Conservation (phyloP, 2,888 invertebrate genomes). For the Sphaerolaimus hirsutus region DNA sequence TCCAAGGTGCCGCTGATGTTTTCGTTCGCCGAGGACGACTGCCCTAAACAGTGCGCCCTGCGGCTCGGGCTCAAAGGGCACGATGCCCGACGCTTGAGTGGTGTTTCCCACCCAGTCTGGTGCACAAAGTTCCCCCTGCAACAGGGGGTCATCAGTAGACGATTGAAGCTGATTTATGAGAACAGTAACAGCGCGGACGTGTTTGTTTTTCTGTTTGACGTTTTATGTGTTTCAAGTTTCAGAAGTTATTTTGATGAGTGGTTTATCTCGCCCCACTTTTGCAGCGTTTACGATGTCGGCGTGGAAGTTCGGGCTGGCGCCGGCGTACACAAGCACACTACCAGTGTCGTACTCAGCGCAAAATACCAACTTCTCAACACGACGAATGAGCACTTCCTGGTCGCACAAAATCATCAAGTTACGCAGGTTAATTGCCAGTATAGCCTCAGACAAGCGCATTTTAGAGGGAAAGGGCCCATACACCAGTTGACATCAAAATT, state of each 20-base stretch:
- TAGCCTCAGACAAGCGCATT: too few relatives aligned
- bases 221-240: not conserved
- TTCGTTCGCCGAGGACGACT: slow-evolving; percentile 68
- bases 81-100: too few relatives aligned
- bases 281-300: slow-evolving; percentile 53
- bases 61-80: too few relatives aligned
- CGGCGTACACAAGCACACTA: slow-evolving; percentile 65
- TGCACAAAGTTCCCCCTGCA: slow-evolving; percentile 10
- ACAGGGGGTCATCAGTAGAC: slow-evolving; percentile 17
- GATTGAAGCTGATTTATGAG: slow-evolving; percentile 13
- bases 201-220: not conserved
- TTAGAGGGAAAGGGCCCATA: too few relatives aligned
- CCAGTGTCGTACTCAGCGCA: slow-evolving; percentile 71
- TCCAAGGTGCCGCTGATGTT: slow-evolving; percentile 76
- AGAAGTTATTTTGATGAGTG: not conserved
- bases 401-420: slow-evolving; percentile 56
- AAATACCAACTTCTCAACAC: slow-evolving; percentile 77
- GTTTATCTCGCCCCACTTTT: too few relatives aligned
- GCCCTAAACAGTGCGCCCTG: too few relatives aligned
- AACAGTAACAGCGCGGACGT: slow-evolving; percentile 9
- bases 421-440: not conserved
- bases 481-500: too few relatives aligned
- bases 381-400: slow-evolving; percentile 47
- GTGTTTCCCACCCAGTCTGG: not conserved
- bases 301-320: slow-evolving; percentile 64